Evolutionary conservation across 2,797 vertebrate genomes (phyloP).

Genomic region (Ceyx erithaca): DNA sequence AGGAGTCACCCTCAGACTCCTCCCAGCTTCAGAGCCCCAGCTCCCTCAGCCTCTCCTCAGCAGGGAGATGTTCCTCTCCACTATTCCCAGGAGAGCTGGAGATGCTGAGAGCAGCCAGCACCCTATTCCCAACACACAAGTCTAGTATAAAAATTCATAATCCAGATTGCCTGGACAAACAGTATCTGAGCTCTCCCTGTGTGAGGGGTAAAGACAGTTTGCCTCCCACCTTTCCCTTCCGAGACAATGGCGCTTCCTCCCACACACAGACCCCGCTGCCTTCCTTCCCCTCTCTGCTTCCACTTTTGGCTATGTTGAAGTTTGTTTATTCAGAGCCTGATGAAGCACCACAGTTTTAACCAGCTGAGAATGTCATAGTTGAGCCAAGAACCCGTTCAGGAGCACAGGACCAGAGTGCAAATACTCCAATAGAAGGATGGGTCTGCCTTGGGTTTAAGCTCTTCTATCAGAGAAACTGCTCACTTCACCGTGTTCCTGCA

Average conservation of each 20-base stretch:
- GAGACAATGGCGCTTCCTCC: not conserved
- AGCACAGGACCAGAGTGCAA: not conserved
- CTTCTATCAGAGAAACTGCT: not conserved
- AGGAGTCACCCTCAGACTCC: no score
- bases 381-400: not conserved
- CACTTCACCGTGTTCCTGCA: not conserved
- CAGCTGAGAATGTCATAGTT: not conserved
- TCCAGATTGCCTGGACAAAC: not conserved
- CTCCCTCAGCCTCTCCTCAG: no score
- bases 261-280: not conserved
- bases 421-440: not conserved
- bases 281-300: not conserved
- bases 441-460: not conserved
- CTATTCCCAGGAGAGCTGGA: not conserved
- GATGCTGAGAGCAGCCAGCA: not conserved
- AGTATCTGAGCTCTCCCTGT: not conserved
- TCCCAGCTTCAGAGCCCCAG: no score
- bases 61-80: no score
- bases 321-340: slow-evolving; percentile 19
- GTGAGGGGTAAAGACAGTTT: not conserved
- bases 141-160: not conserved
- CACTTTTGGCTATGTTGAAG: slow-evolving; percentile 25
- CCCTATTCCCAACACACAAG: not conserved
- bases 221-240: not conserved
- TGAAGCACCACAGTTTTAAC: slow-evolving; percentile 17